Conservation (phyloP, 2,888 invertebrate species). For the Nemotelus pantherinus region DNA sequence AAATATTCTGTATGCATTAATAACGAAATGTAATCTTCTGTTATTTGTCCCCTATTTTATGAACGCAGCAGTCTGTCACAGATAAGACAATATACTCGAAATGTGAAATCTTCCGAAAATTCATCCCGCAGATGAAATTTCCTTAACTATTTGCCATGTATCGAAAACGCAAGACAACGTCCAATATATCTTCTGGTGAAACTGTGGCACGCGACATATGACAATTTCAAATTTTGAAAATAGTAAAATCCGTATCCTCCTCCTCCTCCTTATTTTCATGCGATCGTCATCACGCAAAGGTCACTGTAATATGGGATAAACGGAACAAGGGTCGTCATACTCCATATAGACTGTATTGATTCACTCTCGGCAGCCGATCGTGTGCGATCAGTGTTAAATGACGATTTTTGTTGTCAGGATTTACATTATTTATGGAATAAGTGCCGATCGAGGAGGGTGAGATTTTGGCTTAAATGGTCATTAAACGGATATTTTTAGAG, state of each 20-base stretch:
- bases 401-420: conserved; percentile 50
- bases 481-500: conserved; percentile 51
- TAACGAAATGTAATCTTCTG: conserved; percentile 36
- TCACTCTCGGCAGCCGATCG: conserved; percentile 23
- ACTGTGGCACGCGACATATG: conserved; percentile 51
- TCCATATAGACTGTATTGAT: conserved; percentile 10
- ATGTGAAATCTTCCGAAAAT: conserved; percentile 17
- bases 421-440: conserved; percentile 50
- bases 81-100: conserved; percentile 16
- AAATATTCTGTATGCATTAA: conserved; percentile 42
- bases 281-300: conserved; percentile 34
- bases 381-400: conserved; percentile 48
- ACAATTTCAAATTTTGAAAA: conserved; percentile 44
- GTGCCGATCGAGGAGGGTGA: conserved; percentile 45
- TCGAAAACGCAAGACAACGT: neutral
- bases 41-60: conserved; percentile 22
- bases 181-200: conserved; percentile 44
- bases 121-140: conserved; percentile 42
- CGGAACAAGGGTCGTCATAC: conserved; percentile 4
- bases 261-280: conserved; percentile 38
- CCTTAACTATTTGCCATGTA: conserved; percentile 24
- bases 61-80: conserved; percentile 4
- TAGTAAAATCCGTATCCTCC: conserved; percentile 40
- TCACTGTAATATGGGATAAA: neutral
- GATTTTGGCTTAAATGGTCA: conserved; percentile 50